Conservation (phyloP, 1,140 invertebrate species). For the Drosophila chauvacae region DNA sequence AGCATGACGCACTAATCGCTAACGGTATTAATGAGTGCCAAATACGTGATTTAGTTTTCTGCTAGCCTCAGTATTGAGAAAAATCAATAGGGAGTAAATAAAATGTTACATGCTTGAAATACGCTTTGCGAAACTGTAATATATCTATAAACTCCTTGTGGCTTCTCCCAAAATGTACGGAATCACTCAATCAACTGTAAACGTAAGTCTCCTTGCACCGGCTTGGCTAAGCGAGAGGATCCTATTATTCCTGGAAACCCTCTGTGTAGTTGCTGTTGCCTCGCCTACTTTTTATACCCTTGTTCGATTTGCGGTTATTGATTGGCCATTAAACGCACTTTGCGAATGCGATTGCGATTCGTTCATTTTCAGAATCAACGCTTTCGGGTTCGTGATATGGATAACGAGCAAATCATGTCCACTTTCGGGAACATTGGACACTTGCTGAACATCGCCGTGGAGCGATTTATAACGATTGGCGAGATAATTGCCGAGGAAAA, state of each 20-base stretch:
- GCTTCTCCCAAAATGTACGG: constrained; percentile 44
- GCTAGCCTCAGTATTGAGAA: constrained; percentile 46
- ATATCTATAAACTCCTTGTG: constrained; percentile 1
- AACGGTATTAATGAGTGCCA: constrained; percentile 49
- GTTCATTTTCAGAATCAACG: constrained; percentile 63
- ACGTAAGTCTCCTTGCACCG: constrained; percentile 38
- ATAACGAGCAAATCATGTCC: constrained; percentile 85
- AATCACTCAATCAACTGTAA: constrained; percentile 47
- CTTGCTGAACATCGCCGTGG: constrained; percentile 97
- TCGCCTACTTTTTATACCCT: constrained; percentile 13
- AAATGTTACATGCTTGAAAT: constrained; percentile 42
- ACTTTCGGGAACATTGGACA: constrained; percentile 97
- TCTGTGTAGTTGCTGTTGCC: constrained; percentile 2
- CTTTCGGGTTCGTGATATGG: constrained; percentile 75
- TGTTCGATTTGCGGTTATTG: constrained; percentile 17
- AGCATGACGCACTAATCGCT: constrained; percentile 38
- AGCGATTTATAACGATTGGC: constrained; percentile 98
- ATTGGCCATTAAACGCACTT: constrained; percentile 26
- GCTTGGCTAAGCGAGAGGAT: background rate
- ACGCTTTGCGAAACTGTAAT: constrained; percentile 19
- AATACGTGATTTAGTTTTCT: constrained; percentile 51
- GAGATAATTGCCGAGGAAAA: constrained; percentile 99
- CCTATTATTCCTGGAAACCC: background rate
- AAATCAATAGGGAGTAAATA: constrained; percentile 60
- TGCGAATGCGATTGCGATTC: background rate